phyloP scores from a whole-genome alignment of 2,888 invertebrate species.

The Sphaeridia pumilis region DNA sequence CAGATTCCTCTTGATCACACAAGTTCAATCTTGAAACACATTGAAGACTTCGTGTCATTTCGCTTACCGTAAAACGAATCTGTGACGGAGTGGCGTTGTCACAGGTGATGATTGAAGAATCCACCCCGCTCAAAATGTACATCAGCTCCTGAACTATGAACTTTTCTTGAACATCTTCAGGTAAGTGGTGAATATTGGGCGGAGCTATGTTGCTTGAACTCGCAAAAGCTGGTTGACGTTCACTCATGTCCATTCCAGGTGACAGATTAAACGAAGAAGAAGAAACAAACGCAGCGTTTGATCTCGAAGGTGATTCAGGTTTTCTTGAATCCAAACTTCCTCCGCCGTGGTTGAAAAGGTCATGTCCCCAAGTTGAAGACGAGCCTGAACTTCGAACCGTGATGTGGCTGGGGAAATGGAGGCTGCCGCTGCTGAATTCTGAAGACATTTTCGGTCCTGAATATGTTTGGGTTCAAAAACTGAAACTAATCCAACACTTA shows the following conservation, averaged over 20 bases:
- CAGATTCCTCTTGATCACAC: background rate
- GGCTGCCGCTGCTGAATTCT: too few species aligned
- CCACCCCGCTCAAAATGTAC: slow-evolving; percentile 61
- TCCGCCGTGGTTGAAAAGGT: background rate
- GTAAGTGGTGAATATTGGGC: slow-evolving; percentile 12
- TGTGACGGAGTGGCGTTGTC: slow-evolving; percentile 22
- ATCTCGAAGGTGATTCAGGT: background rate
- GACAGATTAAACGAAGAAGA: slow-evolving; percentile 12
- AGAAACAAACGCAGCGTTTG: background rate
- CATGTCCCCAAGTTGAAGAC: slow-evolving; percentile 5
- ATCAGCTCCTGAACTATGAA: slow-evolving; percentile 71
- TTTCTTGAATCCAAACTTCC: background rate
- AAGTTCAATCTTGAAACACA: too few species aligned
- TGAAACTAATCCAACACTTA: too few species aligned
- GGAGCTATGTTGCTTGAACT: background rate
- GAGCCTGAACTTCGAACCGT: slow-evolving; percentile 8
- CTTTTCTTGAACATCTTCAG: slow-evolving; percentile 54
- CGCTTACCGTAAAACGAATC: slow-evolving; percentile 47
- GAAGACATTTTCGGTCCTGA: too few species aligned
- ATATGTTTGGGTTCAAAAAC: too few species aligned
- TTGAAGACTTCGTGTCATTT: too few species aligned
- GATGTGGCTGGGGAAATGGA: background rate
- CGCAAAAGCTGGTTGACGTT: too few species aligned
- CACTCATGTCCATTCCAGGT: slow-evolving; percentile 5
- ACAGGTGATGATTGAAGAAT: slow-evolving; percentile 37